These are phyloP conservation scores for Leucoraja erinaceus DNA, from an alignment of 2,113 vertebrate genomes.

Conservation along the genomic window DNA sequence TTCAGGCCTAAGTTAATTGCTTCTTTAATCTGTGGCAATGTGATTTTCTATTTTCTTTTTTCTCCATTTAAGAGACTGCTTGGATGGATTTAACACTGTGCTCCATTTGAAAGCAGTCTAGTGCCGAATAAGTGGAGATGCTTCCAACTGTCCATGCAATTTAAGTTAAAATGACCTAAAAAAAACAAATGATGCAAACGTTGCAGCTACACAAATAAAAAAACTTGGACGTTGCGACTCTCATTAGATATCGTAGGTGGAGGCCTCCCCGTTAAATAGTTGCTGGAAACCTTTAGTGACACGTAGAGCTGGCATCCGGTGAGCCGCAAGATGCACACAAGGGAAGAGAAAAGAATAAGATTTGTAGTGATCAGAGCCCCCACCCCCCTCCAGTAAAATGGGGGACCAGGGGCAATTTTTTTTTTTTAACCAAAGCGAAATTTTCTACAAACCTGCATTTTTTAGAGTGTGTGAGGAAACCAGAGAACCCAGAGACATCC, in stretches of 20 bases:
- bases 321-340: neutral
- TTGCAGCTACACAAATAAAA: neutral
- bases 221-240: neutral
- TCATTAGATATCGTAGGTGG: neutral
- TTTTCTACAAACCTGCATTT: too few relatives aligned
- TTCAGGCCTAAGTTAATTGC: conserved; percentile 10
- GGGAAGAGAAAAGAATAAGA: neutral
- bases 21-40: conserved; percentile 17
- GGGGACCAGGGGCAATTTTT: too few relatives aligned
- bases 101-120: neutral
- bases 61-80: neutral
- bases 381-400: too few relatives aligned
- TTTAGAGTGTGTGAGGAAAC: too few relatives aligned
- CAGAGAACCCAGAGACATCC: too few relatives aligned
- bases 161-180: neutral
- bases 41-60: neutral
- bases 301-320: neutral
- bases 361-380: neutral
- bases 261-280: neutral
- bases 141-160: neutral
- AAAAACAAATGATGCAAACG: neutral
- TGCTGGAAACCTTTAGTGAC: neutral
- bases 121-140: neutral
- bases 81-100: neutral
- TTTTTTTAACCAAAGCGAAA: too few relatives aligned